phyloP scores from a whole-genome alignment of 2,113 vertebrate genomes.

The Vicugna pacos region DNA sequence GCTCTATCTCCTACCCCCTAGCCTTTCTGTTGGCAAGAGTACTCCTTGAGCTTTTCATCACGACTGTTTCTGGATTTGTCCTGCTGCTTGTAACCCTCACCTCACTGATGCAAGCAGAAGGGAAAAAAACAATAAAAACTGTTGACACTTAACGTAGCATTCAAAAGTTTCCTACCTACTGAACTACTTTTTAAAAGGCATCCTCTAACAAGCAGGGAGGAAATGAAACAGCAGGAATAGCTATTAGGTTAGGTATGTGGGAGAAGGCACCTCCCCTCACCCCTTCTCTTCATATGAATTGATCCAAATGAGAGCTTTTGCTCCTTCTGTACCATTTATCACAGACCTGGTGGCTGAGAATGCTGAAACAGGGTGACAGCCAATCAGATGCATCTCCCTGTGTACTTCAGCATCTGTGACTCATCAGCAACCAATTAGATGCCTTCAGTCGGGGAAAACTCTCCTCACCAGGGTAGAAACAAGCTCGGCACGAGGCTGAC shows the following conservation, averaged over 20 bases:
- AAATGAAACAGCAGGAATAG: conserved; percentile 57
- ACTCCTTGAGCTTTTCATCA: conserved; percentile 55
- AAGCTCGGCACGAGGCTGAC: conserved; percentile 75
- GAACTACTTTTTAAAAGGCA: conserved; percentile 50
- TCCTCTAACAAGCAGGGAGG: conserved; percentile 45
- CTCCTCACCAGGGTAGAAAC: conserved; percentile 79
- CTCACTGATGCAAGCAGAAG: conserved; percentile 68
- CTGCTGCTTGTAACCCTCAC: conserved; percentile 39
- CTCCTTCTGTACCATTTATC: conserved; percentile 66
- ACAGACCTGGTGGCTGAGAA: conserved; percentile 53
- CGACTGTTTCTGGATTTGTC: conserved; percentile 45
- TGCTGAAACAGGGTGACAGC: conserved; percentile 64
- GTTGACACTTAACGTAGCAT: conserved; percentile 47
- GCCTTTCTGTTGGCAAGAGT: conserved; percentile 40
- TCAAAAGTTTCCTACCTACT: conserved; percentile 68
- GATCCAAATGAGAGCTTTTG: conserved; percentile 73
- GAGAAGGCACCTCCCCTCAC: conserved; percentile 17
- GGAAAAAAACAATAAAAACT: conserved; percentile 58
- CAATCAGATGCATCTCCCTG: conserved; percentile 72
- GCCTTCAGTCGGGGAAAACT: conserved; percentile 64
- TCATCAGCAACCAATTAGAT: conserved; percentile 81
- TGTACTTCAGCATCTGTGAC: conserved; percentile 76
- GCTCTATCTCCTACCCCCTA: conserved; percentile 17
- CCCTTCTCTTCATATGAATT: conserved; percentile 70
- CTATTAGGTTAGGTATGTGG: conserved; percentile 53